Evolutionary conservation across 1,140 invertebrate genomes (phyloP).

Genomic region (Dinothrombium tinctorium): DNA sequence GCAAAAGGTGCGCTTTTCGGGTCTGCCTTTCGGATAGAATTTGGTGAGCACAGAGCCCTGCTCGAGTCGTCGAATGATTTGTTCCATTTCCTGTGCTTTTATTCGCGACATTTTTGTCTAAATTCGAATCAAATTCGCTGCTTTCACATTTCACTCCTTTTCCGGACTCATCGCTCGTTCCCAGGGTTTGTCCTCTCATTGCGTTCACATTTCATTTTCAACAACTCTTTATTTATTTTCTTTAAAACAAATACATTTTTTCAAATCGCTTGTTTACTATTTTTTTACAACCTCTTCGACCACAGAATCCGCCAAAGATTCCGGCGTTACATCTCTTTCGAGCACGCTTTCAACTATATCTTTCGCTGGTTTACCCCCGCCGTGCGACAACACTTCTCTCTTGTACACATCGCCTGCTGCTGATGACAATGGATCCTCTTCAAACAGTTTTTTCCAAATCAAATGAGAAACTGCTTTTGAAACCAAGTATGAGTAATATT

Average conservation of each 20-base stretch:
- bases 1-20: conserved; percentile 53
- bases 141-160: no score
- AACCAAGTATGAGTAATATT: conserved; percentile 92
- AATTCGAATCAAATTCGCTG: no score
- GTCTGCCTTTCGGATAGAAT: conserved; percentile 53
- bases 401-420: conserved; percentile 48
- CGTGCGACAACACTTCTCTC: conserved; percentile 49
- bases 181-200: no score
- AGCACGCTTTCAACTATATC: conserved; percentile 31
- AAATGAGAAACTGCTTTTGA: conserved; percentile 73
- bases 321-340: conserved; percentile 5
- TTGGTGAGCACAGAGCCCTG: conserved; percentile 61
- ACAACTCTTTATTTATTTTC: no score
- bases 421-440: conserved; percentile 50
- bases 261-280: no score
- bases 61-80: conserved; percentile 61
- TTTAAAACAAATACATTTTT: no score
- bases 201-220: no score
- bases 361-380: conserved; percentile 57
- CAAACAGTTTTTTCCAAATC: conserved; percentile 78
- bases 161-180: no score
- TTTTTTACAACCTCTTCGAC: conserved; percentile 2
- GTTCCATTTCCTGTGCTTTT: conserved; percentile 46
- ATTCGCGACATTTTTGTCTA: no score
- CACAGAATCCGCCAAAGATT: conserved; percentile 7